Conservation (phyloP, 2,797 vertebrate genomes). For the Pampus argenteus region DNA sequence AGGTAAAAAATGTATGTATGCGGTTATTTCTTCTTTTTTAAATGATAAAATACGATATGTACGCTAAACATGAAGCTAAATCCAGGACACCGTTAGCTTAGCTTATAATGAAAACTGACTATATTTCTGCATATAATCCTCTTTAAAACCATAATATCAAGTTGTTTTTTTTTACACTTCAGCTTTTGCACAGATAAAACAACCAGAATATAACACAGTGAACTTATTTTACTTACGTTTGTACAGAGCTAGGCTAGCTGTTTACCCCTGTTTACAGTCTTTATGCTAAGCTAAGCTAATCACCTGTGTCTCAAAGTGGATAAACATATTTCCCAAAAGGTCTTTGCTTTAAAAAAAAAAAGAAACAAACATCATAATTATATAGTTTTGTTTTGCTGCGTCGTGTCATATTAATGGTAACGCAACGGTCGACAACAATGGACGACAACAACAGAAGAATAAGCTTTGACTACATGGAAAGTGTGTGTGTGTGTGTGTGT, state of each 20-base stretch:
- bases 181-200: not conserved
- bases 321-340: not conserved
- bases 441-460: not conserved
- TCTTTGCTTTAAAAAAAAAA: not conserved
- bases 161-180: no score
- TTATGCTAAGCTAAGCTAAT: conserved; percentile 28
- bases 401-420: not conserved
- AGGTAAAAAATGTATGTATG: no score
- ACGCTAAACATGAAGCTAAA: not conserved
- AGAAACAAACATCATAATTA: not conserved
- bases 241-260: not conserved
- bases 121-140: not conserved
- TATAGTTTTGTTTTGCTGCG: not conserved
- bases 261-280: not conserved
- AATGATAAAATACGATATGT: not conserved
- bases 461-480: not conserved
- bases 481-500: not conserved
- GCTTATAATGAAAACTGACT: no score
- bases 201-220: not conserved
- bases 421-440: no score
- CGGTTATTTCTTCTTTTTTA: not conserved
- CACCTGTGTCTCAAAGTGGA: not conserved
- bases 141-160: no score
- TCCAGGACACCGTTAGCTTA: not conserved
- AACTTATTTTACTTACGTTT: not conserved